These are phyloP conservation scores for Euclidia mi DNA, from an alignment of 2,888 invertebrate species.

Conservation along the genomic window DNA sequence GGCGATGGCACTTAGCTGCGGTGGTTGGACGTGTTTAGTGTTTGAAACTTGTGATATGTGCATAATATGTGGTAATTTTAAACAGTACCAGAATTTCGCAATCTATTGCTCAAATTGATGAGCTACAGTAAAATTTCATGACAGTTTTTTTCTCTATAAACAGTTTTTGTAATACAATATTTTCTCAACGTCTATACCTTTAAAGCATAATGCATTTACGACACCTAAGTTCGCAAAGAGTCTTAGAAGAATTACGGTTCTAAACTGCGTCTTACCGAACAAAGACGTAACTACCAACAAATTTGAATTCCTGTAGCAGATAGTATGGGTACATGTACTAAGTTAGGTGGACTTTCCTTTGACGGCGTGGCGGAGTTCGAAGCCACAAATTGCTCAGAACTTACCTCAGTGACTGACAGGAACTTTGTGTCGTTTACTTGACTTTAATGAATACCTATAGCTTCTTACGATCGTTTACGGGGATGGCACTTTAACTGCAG, in stretches of 20 bases:
- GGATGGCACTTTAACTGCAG: slow-evolving; percentile 6
- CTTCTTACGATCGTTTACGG: slow-evolving; percentile 37
- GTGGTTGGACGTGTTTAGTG: too few relatives aligned
- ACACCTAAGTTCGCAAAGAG: not conserved
- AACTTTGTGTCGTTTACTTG: slow-evolving; percentile 71
- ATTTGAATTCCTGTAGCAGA: slow-evolving; percentile 34
- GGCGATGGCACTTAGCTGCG: too few relatives aligned
- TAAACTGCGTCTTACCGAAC: slow-evolving; percentile 3
- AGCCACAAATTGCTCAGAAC: slow-evolving; percentile 61
- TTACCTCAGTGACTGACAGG: slow-evolving; percentile 72
- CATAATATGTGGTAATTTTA: too few relatives aligned
- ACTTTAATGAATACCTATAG: slow-evolving; percentile 67
- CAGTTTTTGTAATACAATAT: too few relatives aligned
- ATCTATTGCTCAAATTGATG: too few relatives aligned
- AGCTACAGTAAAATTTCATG: too few relatives aligned
- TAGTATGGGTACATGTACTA: slow-evolving; percentile 35
- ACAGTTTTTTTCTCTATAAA: too few relatives aligned
- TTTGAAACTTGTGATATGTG: too few relatives aligned
- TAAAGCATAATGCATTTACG: too few relatives aligned
- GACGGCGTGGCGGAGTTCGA: slow-evolving; percentile 56
- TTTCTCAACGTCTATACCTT: too few relatives aligned
- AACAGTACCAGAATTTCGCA: too few relatives aligned
- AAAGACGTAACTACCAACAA: slow-evolving; percentile 15
- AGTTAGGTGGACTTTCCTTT: slow-evolving; percentile 47
- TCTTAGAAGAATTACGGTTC: slow-evolving; percentile 1